Evolutionary conservation across 2,113 vertebrate genomes (phyloP).

Genomic region (Xiphophorus maculatus): DNA sequence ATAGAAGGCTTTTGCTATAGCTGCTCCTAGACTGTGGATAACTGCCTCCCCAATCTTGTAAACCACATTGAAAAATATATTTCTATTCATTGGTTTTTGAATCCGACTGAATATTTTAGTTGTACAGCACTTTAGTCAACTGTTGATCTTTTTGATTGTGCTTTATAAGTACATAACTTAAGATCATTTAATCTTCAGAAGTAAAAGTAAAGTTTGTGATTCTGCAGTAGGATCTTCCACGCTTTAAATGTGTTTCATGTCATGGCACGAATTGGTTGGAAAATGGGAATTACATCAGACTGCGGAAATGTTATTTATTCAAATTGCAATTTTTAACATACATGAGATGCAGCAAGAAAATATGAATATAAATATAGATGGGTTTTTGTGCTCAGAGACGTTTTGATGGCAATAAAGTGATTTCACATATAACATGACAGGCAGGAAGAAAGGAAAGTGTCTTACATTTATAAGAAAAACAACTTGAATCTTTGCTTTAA

Average conservation of each 20-base stretch:
- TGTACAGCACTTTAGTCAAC: neutral
- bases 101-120: neutral
- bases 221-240: conserved; percentile 9
- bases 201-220: neutral
- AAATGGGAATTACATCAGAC: conserved; percentile 37
- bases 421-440: conserved; percentile 55
- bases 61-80: too few species aligned
- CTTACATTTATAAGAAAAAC: neutral
- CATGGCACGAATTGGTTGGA: conserved; percentile 8
- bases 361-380: conserved; percentile 57
- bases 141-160: neutral
- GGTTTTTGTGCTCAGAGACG: conserved; percentile 42
- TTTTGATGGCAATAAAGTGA: conserved; percentile 49
- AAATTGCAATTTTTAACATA: conserved; percentile 48
- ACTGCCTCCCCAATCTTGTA: too few species aligned
- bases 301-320: conserved; percentile 52
- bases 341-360: conserved; percentile 51
- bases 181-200: neutral
- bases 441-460: conserved; percentile 39
- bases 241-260: conserved; percentile 19
- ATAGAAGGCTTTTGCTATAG: too few species aligned
- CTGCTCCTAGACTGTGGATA: too few species aligned
- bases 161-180: neutral
- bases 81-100: neutral
- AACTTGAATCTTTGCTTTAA: conserved; percentile 20